Conservation (phyloP, 2,113 vertebrate species). For the Cheilinus undulatus region DNA sequence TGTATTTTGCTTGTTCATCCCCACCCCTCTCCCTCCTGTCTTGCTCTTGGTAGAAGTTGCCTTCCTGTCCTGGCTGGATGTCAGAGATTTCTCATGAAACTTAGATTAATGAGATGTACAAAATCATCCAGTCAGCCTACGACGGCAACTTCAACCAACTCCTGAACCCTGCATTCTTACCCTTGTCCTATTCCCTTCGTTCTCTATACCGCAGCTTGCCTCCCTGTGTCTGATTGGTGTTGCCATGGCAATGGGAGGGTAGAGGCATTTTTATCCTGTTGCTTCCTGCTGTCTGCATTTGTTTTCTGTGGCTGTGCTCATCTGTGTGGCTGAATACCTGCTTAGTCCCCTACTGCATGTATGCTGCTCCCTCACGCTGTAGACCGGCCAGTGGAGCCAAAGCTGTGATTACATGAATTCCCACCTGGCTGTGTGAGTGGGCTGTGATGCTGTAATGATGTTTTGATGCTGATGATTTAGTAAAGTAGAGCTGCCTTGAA, state of each 20-base stretch:
- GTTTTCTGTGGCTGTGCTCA: constrained; percentile 41
- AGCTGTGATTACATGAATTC: constrained; percentile 38
- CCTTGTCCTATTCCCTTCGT: constrained; percentile 34
- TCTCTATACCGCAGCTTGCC: constrained; percentile 39
- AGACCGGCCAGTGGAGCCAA: constrained; percentile 13
- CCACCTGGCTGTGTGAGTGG: constrained; percentile 44
- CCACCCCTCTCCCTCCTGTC: constrained; percentile 46
- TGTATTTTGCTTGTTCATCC: constrained; percentile 87
- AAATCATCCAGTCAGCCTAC: constrained; percentile 64
- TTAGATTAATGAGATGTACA: constrained; percentile 46
- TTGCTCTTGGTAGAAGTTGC: constrained; percentile 77
- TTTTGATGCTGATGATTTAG: constrained; percentile 37
- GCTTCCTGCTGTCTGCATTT: constrained; percentile 62
- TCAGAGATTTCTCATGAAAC: constrained; percentile 25
- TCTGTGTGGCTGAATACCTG: constrained; percentile 57
- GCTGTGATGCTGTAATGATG: constrained; percentile 9
- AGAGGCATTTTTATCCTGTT: constrained; percentile 67
- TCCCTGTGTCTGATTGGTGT: constrained; percentile 66
- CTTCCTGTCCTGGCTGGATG: constrained; percentile 49
- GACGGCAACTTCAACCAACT: constrained; percentile 72
- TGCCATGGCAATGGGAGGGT: constrained; percentile 65
- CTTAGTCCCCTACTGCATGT: constrained; percentile 34
- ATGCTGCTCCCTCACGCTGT: constrained; percentile 35
- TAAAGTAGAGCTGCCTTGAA: constrained; percentile 38
- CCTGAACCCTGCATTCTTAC: constrained; percentile 59